Evolutionary conservation across 2,888 invertebrate genomes (phyloP), one percentile per base, ranked within the genome.

Genomic region (Drosophila demipolita): DNA sequence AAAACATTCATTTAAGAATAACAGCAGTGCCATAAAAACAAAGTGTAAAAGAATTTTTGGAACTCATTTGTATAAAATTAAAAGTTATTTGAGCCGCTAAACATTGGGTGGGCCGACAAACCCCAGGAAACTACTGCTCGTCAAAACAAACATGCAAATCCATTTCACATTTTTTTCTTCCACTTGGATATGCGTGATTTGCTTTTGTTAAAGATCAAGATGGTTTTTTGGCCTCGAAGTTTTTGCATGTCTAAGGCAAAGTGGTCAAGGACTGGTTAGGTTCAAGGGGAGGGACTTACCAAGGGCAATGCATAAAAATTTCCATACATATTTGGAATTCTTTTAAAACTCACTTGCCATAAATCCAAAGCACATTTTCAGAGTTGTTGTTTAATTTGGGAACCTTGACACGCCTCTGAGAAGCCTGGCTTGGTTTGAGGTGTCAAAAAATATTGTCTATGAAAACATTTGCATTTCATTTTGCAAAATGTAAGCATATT

Each of bases 391-490:
- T 32, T 36, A 65, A 29, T 17, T 42, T 20, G 42, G 8, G 29
- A 66, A 69, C 83, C 83, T 80, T 77, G 67, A 52, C 35, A 66
- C 68, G 57, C 54, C 35, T 40, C 61, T 20, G 45, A 59, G 23
- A 33, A 20, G 11, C 15, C 8, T 23, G 35, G 11, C 45, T 29
- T 40, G 49, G 38, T 42, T 32, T 45, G 52, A 62, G 73, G 67
- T 58, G 84, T 78, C 89, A 77, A 83, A 89, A 77, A 83, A 89
- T 79, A 83, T 84, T 84, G 80, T 82, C 83, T 65, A 49, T 68
- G 45, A 49, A 66, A 77, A 75, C 59, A 73, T 87, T 86, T 88
- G 72, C 83, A 83, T 68, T 75, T 69, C 45, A 63, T 76, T 72
- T 73, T 68, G n/a, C 33, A 68, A 70, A 72, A 60, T 77, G 62